phyloP scores from a whole-genome alignment of 2,797 vertebrate species.

The Acanthornis magna region DNA sequence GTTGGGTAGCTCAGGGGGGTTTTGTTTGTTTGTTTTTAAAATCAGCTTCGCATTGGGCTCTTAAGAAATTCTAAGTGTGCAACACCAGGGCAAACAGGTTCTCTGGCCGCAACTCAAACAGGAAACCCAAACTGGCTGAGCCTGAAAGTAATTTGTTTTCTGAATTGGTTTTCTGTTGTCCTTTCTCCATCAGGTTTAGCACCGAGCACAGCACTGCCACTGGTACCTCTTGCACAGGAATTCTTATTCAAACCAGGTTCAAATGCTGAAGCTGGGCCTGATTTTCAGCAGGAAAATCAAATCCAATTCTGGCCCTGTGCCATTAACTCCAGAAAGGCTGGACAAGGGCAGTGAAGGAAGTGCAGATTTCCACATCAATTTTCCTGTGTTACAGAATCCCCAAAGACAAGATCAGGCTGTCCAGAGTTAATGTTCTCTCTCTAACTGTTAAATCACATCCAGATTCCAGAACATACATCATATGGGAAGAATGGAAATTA shows the following conservation, averaged over 20 bases:
- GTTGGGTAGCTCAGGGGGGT: background rate
- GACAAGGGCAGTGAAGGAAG: background rate
- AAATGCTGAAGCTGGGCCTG: background rate
- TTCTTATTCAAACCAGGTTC: background rate
- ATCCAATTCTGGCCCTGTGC: background rate
- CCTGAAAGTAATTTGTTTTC: background rate
- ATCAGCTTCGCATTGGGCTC: background rate
- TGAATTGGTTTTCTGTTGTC: background rate
- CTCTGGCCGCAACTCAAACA: background rate
- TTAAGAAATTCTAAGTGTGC: background rate
- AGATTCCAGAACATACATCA: background rate
- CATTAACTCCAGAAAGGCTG: background rate
- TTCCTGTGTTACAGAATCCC: background rate
- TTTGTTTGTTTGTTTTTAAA: slow-evolving; percentile 18
- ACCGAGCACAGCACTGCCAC: background rate
- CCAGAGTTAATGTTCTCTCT: background rate
- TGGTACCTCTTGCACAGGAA: background rate
- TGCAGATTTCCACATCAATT: background rate
- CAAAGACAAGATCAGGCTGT: background rate
- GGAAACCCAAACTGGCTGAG: slow-evolving; percentile 29
- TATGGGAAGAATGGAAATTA: background rate
- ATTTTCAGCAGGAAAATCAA: background rate
- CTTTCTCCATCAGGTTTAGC: background rate
- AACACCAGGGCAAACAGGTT: slow-evolving; percentile 32
- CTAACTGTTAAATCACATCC: background rate